phyloP scores from a whole-genome alignment of 2,888 invertebrate genomes.

The Dascillus cervinus region DNA sequence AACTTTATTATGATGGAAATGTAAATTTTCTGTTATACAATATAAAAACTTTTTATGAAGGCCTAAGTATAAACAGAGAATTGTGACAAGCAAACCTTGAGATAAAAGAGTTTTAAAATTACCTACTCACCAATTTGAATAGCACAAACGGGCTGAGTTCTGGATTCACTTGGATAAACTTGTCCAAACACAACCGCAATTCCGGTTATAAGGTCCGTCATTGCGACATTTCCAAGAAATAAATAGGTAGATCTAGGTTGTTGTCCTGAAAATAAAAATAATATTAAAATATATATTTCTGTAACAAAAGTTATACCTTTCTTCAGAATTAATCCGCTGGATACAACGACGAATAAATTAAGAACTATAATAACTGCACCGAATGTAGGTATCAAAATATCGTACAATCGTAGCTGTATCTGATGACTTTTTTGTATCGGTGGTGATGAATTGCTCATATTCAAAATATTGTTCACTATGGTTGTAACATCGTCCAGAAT shows the following conservation, averaged over 20 bases:
- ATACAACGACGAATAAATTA: slow-evolving; percentile 56
- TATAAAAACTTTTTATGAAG: no score
- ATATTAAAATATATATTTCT: no score
- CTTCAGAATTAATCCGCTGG: slow-evolving; percentile 56
- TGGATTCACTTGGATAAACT: slow-evolving; percentile 35
- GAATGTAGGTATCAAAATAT: slow-evolving; percentile 48
- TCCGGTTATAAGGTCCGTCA: slow-evolving; percentile 58
- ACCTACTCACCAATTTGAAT: slow-evolving; percentile 38
- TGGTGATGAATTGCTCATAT: background rate
- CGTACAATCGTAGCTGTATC: slow-evolving; percentile 46
- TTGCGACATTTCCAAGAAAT: slow-evolving; percentile 57
- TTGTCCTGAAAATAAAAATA: slow-evolving; percentile 43
- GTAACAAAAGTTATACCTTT: no score
- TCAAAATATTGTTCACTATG: no score
- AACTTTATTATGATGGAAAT: no score
- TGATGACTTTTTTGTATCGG: slow-evolving; percentile 13
- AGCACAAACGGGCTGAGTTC: slow-evolving; percentile 39
- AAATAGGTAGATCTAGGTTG: slow-evolving; percentile 57
- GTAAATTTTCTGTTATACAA: no score
- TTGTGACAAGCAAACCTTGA: no score
- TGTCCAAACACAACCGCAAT: slow-evolving; percentile 50
- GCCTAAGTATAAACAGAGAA: no score
- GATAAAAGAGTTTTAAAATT: no score
- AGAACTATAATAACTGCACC: slow-evolving; percentile 50
- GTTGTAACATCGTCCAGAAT: background rate